Percentiles rank a stretch among this genome's conserved stretches.
These are phyloP conservation scores for Macrocentrus cingulum DNA, from an alignment of 1,140 invertebrate genomes.

Conservation along the genomic window DNA sequence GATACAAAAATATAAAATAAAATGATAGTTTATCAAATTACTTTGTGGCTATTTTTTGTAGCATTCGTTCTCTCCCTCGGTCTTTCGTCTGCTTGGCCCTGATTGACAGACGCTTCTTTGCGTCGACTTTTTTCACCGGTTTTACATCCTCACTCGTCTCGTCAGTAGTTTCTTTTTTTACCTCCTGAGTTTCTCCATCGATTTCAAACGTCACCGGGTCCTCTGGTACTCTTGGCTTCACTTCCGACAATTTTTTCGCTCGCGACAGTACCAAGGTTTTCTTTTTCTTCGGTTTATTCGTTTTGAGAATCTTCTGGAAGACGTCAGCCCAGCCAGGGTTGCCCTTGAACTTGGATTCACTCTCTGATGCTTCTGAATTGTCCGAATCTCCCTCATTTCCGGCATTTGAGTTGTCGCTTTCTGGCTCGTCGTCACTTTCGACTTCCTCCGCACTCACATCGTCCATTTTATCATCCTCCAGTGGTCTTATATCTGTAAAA, in stretches of 20 bases:
- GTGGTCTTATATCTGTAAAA: no score
- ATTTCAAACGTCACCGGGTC: slow-evolving; percentile 58
- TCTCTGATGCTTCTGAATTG: no score
- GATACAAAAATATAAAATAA: slow-evolving; percentile 9
- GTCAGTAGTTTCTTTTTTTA: slow-evolving; percentile 42
- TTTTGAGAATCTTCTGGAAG: slow-evolving; percentile 72
- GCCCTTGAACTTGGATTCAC: slow-evolving; percentile 28
- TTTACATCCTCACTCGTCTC: slow-evolving; percentile 17
- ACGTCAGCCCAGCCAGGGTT: slow-evolving; percentile 68
- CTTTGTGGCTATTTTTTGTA: slow-evolving; percentile 82
- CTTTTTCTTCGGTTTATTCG: slow-evolving; percentile 74
- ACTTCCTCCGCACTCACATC: no score
- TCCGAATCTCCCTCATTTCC: no score
- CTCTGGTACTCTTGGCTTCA: slow-evolving; percentile 55
- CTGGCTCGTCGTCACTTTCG: no score
- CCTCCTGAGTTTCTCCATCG: slow-evolving; percentile 55
- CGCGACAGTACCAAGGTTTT: slow-evolving; percentile 73
- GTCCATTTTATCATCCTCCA: no score
- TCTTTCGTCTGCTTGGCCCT: slow-evolving; percentile 75
- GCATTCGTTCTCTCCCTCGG: slow-evolving; percentile 71
- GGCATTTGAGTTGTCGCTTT: neutral
- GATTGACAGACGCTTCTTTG: slow-evolving; percentile 66
- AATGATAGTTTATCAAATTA: slow-evolving; percentile 37
- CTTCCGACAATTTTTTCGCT: slow-evolving; percentile 69
- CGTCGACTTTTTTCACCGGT: slow-evolving; percentile 45